Base-by-base conservation (phyloP, 2,888 invertebrate species). In the Yponomeuta evonymella region DNA sequence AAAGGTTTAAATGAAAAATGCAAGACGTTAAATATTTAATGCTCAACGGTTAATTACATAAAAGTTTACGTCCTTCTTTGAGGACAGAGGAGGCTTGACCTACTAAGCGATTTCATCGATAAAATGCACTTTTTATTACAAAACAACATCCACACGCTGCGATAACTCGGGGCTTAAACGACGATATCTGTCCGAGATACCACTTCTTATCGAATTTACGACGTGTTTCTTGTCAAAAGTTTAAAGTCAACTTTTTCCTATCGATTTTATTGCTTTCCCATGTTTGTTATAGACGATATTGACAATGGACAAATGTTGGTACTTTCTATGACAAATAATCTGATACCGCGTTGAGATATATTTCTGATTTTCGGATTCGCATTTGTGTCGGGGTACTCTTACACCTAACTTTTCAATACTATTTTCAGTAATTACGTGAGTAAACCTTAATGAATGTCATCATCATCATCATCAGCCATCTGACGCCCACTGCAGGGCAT, bases 111-210 rank as follows among this genome's bases (percentile, higher is more conserved):
- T 67, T n/a, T 67, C n/a, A 43, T 67, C 67, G 67, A 67, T 67
- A 67, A 67, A 33, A 67, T 67, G 67, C 11, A 15, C 11, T 51
- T 33, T 80, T 78, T 77, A 78, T 79, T 58, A 58, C 51, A 58
- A 58, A 58, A 58, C 15, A 58, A 58, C 51, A 58, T 15, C 51
- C 15, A 58, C 12, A 58, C 51, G 51, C 1, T 15, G 15, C 15
- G 51, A 58, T 58, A 58, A 58, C 15, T 58, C 15, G 72, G 75
- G 76, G 77, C 79, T 79, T 76, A 78, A 78, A 80, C 79, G 77
- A 33, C 72, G 76, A 74, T 78, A 79, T 77, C 76, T 74, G 74
- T 66, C 72, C 74, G 76, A 77, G 77, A 75, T 74, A 77, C 73
- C 75, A 75, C 69, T 10, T 63, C 72, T 75, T 76, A 77, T 76